A percentile compares a stretch with the other conserved stretches of the same genome.
Evolutionary conservation across 2,888 invertebrate species (phyloP).

Genomic region (Cephalotes varians): DNA sequence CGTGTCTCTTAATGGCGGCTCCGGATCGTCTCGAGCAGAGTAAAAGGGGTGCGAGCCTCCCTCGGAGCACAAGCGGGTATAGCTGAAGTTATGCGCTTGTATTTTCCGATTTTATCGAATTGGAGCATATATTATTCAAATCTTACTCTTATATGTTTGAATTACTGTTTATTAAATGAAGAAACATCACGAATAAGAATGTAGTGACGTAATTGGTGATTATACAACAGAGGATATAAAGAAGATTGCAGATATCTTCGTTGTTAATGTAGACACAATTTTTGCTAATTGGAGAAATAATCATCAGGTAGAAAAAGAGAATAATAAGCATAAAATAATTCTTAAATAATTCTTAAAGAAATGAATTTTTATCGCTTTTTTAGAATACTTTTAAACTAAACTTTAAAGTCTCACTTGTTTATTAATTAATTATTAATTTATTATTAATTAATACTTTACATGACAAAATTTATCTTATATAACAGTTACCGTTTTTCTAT

Average conservation of each 20-base stretch:
- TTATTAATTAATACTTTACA: not conserved
- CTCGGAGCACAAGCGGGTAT: slow-evolving; percentile 50
- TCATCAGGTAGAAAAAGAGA: not conserved
- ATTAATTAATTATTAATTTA: too few species aligned
- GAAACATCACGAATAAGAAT: not conserved
- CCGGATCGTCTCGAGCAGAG: slow-evolving; percentile 67
- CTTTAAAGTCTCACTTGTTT: not conserved
- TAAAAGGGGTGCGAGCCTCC: slow-evolving; percentile 63
- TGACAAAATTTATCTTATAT: not conserved
- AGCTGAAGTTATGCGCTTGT: slow-evolving; percentile 52
- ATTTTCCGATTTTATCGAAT: not conserved
- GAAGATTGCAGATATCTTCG: not conserved
- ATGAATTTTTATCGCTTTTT: not conserved
- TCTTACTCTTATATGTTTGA: not conserved
- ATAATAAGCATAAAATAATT: not conserved
- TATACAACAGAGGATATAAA: not conserved
- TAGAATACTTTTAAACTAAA: not conserved
- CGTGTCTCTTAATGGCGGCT: slow-evolving; percentile 79
- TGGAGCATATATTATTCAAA: not conserved
- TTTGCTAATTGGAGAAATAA: not conserved
- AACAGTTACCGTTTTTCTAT: not conserved
- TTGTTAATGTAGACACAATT: not conserved
- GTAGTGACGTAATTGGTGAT: not conserved
- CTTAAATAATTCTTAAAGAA: not conserved
- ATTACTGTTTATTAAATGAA: not conserved